phyloP scores from a whole-genome alignment of 2,888 invertebrate species.

The Drosophila paracracens region DNA sequence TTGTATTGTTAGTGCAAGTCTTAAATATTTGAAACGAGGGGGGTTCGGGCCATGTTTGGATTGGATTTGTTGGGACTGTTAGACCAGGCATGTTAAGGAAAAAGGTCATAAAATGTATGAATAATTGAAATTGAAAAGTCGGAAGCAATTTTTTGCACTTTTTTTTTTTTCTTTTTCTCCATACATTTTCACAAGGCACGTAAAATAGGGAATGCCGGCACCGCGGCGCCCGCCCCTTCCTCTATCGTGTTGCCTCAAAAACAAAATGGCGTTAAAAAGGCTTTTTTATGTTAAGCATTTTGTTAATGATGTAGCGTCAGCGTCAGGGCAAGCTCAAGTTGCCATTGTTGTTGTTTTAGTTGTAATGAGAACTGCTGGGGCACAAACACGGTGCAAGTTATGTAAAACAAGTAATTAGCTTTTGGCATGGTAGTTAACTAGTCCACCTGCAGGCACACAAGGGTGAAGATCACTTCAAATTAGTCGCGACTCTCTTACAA shows the following conservation, averaged over 20 bases:
- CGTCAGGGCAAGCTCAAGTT: constrained; percentile 18
- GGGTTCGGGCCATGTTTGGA: constrained; percentile 32
- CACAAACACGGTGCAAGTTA: constrained; percentile 15
- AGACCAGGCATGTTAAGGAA: constrained; percentile 67
- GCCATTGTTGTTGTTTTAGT: constrained; percentile 7
- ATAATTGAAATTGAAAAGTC: constrained; percentile 83
- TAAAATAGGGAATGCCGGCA: neutral
- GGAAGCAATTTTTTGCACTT: constrained; percentile 78
- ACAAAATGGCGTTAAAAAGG: constrained; percentile 75
- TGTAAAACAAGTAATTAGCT: constrained; percentile 42
- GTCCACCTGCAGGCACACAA: neutral
- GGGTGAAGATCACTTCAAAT: neutral
- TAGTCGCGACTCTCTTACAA: neutral
- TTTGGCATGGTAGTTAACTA: constrained; percentile 39
- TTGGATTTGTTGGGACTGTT: constrained; percentile 56
- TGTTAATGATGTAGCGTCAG: constrained; percentile 65
- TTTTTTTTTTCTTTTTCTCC: neutral
- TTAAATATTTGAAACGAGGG: constrained; percentile 77
- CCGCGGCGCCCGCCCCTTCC: constrained; percentile 14
- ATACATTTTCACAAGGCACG: constrained; percentile 26
- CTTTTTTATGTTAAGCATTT: constrained; percentile 73
- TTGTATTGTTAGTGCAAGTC: constrained; percentile 58
- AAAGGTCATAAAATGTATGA: constrained; percentile 80
- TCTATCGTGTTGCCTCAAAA: constrained; percentile 3
- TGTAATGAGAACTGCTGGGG: constrained; percentile 33